phyloP scores from a whole-genome alignment of 2,113 vertebrate species.

The Columba livia region DNA sequence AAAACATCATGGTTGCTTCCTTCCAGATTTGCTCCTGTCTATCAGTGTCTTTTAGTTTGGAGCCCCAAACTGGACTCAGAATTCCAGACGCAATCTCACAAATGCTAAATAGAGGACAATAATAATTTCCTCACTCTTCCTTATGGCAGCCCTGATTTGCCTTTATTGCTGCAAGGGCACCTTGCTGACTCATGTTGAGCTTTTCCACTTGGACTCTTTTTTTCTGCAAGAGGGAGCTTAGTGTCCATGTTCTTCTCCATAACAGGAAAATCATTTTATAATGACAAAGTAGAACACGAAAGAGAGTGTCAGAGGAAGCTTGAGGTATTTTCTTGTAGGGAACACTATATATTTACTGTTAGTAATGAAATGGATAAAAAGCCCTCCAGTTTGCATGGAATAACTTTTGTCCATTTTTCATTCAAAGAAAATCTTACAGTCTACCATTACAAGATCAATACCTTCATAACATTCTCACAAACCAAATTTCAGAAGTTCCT shows the following conservation, averaged over 20 bases:
- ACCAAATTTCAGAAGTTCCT: neutral
- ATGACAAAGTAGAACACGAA: neutral
- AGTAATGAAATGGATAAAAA: neutral
- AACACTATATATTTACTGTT: neutral
- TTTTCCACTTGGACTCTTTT: neutral
- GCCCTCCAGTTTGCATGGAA: neutral
- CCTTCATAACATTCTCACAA: neutral
- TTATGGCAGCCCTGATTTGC: fast-evolving
- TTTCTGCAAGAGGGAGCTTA: neutral
- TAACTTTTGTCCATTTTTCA: neutral
- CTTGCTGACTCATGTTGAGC: neutral
- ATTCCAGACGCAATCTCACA: neutral
- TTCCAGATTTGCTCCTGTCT: neutral
- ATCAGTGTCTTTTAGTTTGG: neutral
- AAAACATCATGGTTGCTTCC: neutral
- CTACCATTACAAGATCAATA: neutral
- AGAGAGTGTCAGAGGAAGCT: neutral
- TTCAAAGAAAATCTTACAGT: neutral
- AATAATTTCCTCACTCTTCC: neutral
- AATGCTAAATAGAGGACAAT: neutral
- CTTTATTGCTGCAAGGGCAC: neutral
- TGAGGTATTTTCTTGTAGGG: neutral
- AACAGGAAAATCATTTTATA: neutral
- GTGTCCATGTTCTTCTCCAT: neutral
- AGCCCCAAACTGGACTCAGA: neutral